Percentiles rank a stretch among this genome's conserved stretches.
Conservation (phyloP, 2,797 vertebrate species). For the Florisuga fusca region DNA sequence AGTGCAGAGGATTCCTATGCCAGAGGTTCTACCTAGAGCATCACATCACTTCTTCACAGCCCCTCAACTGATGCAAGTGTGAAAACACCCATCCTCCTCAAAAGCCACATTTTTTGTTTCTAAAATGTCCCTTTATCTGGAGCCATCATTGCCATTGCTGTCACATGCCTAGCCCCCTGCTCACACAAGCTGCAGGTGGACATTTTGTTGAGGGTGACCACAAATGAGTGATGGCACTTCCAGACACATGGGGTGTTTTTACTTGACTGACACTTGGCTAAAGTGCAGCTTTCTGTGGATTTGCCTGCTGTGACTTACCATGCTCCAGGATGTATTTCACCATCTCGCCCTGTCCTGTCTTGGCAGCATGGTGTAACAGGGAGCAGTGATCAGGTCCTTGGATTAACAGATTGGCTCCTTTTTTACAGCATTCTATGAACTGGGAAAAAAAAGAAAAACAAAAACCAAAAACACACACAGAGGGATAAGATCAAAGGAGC, state of each 20-base stretch:
- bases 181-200: neutral
- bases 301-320: conserved; percentile 80
- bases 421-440: conserved; percentile 89
- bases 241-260: neutral
- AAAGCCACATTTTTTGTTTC: neutral
- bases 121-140: neutral
- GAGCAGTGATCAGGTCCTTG: conserved; percentile 89
- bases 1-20: neutral
- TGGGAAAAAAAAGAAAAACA: conserved; percentile 54
- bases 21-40: neutral
- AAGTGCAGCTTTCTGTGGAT: neutral
- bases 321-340: conserved; percentile 92
- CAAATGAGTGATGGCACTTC: neutral
- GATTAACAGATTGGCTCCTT: conserved; percentile 90
- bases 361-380: conserved; percentile 90
- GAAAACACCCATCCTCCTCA: neutral
- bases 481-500: neutral
- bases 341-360: conserved; percentile 87
- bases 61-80: neutral
- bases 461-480: neutral
- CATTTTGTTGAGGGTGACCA: neutral
- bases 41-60: neutral
- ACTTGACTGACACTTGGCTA: neutral
- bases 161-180: neutral
- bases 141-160: neutral